These are phyloP conservation scores for Berghia stephanieae DNA, from an alignment of 1,140 invertebrate genomes.

Conservation along the genomic window DNA sequence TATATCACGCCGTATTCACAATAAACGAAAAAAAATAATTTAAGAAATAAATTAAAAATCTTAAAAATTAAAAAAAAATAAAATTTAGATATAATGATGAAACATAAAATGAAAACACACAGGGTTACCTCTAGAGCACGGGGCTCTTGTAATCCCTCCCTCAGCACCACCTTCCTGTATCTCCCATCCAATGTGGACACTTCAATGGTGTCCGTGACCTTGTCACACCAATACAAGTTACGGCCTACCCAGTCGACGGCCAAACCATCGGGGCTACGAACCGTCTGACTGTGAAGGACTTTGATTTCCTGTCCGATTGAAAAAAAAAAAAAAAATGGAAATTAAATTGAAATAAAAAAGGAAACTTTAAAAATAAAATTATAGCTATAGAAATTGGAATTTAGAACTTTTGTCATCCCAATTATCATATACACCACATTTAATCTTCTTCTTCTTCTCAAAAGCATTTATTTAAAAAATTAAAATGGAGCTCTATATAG, in stretches of 20 bases:
- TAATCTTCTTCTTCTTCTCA: not conserved
- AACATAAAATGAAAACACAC: not conserved
- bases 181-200: slow-evolving; percentile 87
- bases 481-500: no score
- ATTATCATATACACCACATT: no score
- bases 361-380: no score
- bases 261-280: slow-evolving; percentile 81
- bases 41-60: no score
- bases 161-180: slow-evolving; percentile 84
- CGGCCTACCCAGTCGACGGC: slow-evolving; percentile 96
- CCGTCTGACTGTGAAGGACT: slow-evolving; percentile 53
- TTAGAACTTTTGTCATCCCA: no score
- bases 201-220: slow-evolving; percentile 92
- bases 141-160: slow-evolving; percentile 84
- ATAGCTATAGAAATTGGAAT: no score
- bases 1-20: no score
- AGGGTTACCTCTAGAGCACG: slow-evolving; percentile 15
- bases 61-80: no score
- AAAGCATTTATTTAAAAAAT: not conserved
- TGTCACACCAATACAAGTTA: slow-evolving; percentile 97
- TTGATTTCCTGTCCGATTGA: slow-evolving; percentile 26
- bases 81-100: slow-evolving; percentile 76
- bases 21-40: no score
- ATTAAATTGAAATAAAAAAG: no score
- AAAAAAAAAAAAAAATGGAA: no score